Evolutionary conservation across 2,797 vertebrate genomes (phyloP).

Genomic region (Oreortyx pictus): DNA sequence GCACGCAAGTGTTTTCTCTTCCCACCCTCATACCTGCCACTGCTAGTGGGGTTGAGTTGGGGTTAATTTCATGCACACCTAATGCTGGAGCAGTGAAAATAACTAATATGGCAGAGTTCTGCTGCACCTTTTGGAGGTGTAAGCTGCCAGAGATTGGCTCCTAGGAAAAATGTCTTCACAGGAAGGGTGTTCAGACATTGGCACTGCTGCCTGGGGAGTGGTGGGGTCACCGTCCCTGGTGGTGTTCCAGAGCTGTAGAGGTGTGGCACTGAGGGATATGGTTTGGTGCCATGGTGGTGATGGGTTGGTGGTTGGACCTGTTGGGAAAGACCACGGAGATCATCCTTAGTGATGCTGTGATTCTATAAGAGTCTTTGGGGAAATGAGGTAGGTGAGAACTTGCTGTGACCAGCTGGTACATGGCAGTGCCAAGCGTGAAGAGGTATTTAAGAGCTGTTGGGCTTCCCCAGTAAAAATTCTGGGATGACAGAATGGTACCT

Average conservation of each 20-base stretch:
- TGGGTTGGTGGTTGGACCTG: too few relatives aligned
- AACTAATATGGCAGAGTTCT: neutral
- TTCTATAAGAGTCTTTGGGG: neutral
- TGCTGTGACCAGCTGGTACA: neutral
- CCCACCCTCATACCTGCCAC: neutral
- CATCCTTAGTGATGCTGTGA: too few relatives aligned
- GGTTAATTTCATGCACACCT: neutral
- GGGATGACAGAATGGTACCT: neutral
- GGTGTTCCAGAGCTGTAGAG: too few relatives aligned
- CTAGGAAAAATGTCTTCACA: too few relatives aligned
- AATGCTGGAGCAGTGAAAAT: neutral
- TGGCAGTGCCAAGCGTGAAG: neutral
- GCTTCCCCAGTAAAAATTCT: neutral
- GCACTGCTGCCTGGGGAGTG: too few relatives aligned
- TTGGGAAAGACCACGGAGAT: too few relatives aligned
- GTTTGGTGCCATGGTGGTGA: too few relatives aligned
- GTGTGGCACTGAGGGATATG: too few relatives aligned
- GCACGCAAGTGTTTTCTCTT: neutral
- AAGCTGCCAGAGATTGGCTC: neutral
- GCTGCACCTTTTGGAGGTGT: neutral
- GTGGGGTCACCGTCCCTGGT: too few relatives aligned
- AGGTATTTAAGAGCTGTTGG: neutral
- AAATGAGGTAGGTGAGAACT: neutral
- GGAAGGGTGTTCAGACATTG: too few relatives aligned
- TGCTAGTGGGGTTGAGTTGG: fast-evolving